Conservation (phyloP, 1,140 invertebrate species). For the Goniozus legneri region DNA sequence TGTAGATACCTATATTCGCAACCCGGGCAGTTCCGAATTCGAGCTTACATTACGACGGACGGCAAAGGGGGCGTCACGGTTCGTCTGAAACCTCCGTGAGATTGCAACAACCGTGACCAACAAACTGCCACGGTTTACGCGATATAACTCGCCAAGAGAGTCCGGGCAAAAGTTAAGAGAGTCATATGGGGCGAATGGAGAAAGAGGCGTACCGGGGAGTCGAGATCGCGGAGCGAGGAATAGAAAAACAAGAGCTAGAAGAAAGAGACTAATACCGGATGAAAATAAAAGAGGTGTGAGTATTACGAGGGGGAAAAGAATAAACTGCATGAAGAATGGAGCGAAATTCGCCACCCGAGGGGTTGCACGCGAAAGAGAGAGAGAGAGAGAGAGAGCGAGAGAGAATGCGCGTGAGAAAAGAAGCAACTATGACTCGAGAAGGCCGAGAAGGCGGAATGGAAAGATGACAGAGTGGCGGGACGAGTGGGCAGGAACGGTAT, state of each 20-base stretch:
- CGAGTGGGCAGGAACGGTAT: background rate
- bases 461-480: too few relatives aligned
- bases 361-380: conserved; percentile 5
- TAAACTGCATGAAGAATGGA: background rate
- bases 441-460: too few relatives aligned
- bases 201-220: conserved; percentile 1
- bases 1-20: too few relatives aligned
- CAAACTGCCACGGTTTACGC: conserved; percentile 34
- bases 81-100: conserved; percentile 32
- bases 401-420: conserved; percentile 1
- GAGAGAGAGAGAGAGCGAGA: background rate
- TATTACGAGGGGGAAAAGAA: background rate
- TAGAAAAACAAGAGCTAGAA: conserved; percentile 5
- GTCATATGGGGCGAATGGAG: conserved; percentile 3
- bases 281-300: background rate
- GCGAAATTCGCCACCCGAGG: too few relatives aligned
- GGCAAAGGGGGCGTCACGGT: conserved; percentile 19
- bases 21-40: background rate
- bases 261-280: conserved; percentile 6
- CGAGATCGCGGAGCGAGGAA: conserved; percentile 2
- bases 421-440: too few relatives aligned
- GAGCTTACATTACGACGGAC: background rate
- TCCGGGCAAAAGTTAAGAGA: background rate
- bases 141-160: conserved; percentile 24
- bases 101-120: conserved; percentile 35